These are phyloP conservation scores for Chascanopsetta lugubris DNA, from an alignment of 2,113 vertebrate genomes.

Conservation along the genomic window DNA sequence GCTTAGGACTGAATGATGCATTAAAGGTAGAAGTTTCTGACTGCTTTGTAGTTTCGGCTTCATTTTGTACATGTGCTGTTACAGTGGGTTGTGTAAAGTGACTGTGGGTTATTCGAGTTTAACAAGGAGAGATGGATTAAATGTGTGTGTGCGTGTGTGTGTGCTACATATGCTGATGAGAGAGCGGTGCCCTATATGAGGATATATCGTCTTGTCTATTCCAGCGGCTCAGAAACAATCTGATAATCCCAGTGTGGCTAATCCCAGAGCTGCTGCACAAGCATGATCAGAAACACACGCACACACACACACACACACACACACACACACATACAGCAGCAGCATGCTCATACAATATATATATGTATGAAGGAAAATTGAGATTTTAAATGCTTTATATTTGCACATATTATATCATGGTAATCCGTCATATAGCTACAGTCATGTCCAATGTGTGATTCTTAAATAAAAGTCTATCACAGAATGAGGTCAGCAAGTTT, in stretches of 20 bases:
- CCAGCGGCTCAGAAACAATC: constrained; percentile 72
- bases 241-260: constrained; percentile 78
- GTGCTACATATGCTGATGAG: constrained; percentile 26
- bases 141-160: constrained; percentile 21
- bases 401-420: constrained; percentile 18
- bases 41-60: constrained; percentile 69
- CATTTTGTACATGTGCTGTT: constrained; percentile 53
- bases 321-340: constrained; percentile 23
- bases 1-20: constrained; percentile 66
- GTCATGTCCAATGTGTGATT: constrained; percentile 44
- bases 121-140: constrained; percentile 57
- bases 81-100: constrained; percentile 10
- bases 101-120: constrained; percentile 46
- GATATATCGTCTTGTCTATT: constrained; percentile 69
- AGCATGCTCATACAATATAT: constrained; percentile 14
- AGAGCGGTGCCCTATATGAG: constrained; percentile 65
- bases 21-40: constrained; percentile 80
- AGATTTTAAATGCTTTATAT: constrained; percentile 40
- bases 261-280: constrained; percentile 75
- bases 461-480: constrained; percentile 62
- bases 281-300: constrained; percentile 58
- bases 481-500: constrained; percentile 50
- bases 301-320: constrained; percentile 27
- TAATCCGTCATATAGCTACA: constrained; percentile 29
- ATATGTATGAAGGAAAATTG: constrained; percentile 10